Percentiles rank a stretch among this genome's conserved stretches.
Evolutionary conservation across 1,140 invertebrate genomes (phyloP).

Genomic region (Gyrodactylus bullatarudis): DNA sequence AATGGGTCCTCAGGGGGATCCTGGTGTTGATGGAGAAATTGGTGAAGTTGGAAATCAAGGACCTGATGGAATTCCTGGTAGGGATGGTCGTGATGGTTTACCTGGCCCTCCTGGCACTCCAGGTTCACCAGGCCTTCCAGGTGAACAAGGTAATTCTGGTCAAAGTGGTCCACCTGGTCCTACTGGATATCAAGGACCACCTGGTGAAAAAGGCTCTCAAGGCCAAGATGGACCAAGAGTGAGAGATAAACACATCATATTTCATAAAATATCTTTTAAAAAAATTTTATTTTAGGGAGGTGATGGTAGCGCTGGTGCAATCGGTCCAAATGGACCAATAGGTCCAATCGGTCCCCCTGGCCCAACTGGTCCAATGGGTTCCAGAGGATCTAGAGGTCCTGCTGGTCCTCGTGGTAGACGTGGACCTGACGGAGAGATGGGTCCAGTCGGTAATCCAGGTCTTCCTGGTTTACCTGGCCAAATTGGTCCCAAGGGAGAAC

Average conservation of each 20-base stretch:
- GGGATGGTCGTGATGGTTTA: background rate
- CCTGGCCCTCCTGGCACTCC: background rate
- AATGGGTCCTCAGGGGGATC: background rate
- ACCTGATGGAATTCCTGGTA: background rate
- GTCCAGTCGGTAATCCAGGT: slow-evolving; percentile 11
- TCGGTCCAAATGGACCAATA: slow-evolving; percentile 1
- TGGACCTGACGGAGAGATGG: slow-evolving; percentile 10
- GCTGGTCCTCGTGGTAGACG: slow-evolving; percentile 9
- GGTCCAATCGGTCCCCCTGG: slow-evolving; percentile 5
- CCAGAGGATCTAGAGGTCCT: slow-evolving; percentile 8
- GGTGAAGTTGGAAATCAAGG: background rate
- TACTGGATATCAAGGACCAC: background rate
- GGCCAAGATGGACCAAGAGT: background rate
- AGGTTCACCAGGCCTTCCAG: slow-evolving; percentile 9
- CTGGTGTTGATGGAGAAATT: background rate
- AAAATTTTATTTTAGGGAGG: background rate
- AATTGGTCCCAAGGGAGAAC: slow-evolving; percentile 10
- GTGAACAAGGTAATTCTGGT: slow-evolving; percentile 9
- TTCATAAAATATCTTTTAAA: background rate
- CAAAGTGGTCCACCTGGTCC: slow-evolving; percentile 10
- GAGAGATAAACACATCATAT: background rate
- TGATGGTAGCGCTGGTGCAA: background rate
- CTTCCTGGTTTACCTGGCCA: slow-evolving; percentile 14
- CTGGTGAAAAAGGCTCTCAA: background rate
- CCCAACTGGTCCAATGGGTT: slow-evolving; percentile 10